phyloP scores from a whole-genome alignment of 2,888 invertebrate species.

The Eubasilissa splendida region DNA sequence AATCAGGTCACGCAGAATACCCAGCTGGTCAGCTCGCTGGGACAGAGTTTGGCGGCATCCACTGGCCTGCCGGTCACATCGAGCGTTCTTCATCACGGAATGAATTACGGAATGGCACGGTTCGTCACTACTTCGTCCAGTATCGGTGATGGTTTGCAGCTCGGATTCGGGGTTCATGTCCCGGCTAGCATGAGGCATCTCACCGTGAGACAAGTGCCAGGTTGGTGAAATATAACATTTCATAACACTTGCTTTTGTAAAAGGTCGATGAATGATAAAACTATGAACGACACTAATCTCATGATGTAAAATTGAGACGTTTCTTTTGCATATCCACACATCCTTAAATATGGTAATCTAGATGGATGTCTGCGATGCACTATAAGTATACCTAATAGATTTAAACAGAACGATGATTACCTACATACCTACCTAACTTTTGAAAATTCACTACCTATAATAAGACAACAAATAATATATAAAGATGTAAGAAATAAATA shows the following conservation, averaged over 20 bases:
- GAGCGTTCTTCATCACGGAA: conserved; percentile 29
- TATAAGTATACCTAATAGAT: too few relatives aligned
- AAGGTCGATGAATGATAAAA: too few relatives aligned
- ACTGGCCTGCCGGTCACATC: conserved; percentile 37
- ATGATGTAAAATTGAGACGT: too few relatives aligned
- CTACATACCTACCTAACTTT: too few relatives aligned
- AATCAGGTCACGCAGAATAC: conserved; percentile 20
- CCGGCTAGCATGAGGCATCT: conserved; percentile 56
- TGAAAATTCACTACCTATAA: too few relatives aligned
- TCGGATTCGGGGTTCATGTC: conserved; percentile 53
- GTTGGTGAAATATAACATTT: conserved; percentile 33
- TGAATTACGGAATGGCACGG: conserved; percentile 52
- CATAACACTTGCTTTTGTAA: not conserved
- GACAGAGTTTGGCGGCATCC: conserved; percentile 33
- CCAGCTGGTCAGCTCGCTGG: conserved; percentile 2
- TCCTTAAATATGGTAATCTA: too few relatives aligned
- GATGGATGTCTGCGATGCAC: too few relatives aligned
- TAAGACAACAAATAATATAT: too few relatives aligned
- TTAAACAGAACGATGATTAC: too few relatives aligned
- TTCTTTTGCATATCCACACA: too few relatives aligned
- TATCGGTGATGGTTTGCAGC: conserved; percentile 48
- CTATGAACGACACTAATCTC: too few relatives aligned
- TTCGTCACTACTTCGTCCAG: conserved; percentile 42
- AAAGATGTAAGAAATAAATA: too few relatives aligned
- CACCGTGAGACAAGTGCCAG: conserved; percentile 54